Percentiles rank a stretch among this genome's conserved stretches.
phyloP scores from a whole-genome alignment of 1,140 invertebrate genomes.

The Meteorus sp. region DNA sequence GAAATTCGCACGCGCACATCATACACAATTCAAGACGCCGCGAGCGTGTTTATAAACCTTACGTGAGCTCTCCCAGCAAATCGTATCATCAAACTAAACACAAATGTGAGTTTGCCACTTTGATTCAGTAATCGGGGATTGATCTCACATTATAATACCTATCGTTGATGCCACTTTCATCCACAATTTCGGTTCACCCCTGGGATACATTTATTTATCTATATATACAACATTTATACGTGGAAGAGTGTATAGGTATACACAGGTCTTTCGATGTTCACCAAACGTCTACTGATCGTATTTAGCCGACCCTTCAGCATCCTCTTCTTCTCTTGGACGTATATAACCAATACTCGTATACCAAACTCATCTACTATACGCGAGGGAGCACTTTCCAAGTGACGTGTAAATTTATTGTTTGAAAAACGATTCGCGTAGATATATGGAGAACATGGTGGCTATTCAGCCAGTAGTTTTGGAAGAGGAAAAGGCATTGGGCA shows the following conservation, averaged over 20 bases:
- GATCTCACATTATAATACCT: slow-evolving; percentile 24
- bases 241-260: no score
- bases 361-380: slow-evolving; percentile 4
- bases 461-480: no score
- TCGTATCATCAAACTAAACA: slow-evolving; percentile 17
- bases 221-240: no score
- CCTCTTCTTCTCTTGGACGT: background rate
- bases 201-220: slow-evolving; percentile 10
- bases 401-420: slow-evolving; percentile 28
- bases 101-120: slow-evolving; percentile 20
- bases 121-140: slow-evolving; percentile 24
- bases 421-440: slow-evolving; percentile 11
- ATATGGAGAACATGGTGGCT: no score
- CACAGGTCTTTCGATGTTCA: no score
- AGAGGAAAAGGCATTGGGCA: background rate
- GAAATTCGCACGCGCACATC: background rate
- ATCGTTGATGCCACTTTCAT: background rate
- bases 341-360: slow-evolving; percentile 5
- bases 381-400: slow-evolving; percentile 18
- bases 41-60: background rate
- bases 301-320: background rate
- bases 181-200: background rate
- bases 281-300: no score
- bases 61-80: background rate
- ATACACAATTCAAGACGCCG: background rate